Base-by-base conservation (phyloP, 1,140 invertebrate species). In the Brachionus rubens region DNA sequence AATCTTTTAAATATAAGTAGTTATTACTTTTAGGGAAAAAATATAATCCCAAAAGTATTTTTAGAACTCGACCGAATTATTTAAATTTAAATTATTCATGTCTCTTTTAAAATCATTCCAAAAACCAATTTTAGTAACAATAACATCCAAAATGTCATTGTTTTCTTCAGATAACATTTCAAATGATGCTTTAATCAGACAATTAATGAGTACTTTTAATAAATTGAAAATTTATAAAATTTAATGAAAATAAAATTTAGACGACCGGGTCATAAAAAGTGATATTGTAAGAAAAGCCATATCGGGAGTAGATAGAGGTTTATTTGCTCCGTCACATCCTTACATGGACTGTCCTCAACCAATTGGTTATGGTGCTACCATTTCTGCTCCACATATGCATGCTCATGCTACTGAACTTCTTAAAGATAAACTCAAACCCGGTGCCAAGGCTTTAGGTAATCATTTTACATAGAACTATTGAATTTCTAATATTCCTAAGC, bases 321-420 rank as follows among this genome's bases (percentile, higher is more conserved):
- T 50, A 9, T 76, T 59, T 16, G 50, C 54, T 19, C 50, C 24
- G 9, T n/a, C 52, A 1, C 10, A 41, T 43, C 24, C 75, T 24
- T 76, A 76, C 24, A 33, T 28, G 19, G 75, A 76, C 46, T 24
- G 75, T 30, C 75, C 75, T n/a, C 75, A 76, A 33, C 50, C 75
- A 10, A 76, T 76, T 12, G 75, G 75, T 16, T 76, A 59, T 24
- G 54, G 50, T 6, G 75, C 46, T 7, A 76, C 50, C 1, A 76
- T 76, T 19, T 59, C 50, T 30, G 75, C 50, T 21, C 75, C 50
- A 14, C 96, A 98, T 85, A 99, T 98, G 96, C 95, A 98, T 87
- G 94, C 93, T 12, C 90, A 94, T 88, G 94, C 94, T 50, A 86
- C 98, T 79, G 93, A 98, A 87, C 86, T 90, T 54, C 86, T 98